phyloP scores from a whole-genome alignment of 2,888 invertebrate species.

The Cyclophora albipunctata region DNA sequence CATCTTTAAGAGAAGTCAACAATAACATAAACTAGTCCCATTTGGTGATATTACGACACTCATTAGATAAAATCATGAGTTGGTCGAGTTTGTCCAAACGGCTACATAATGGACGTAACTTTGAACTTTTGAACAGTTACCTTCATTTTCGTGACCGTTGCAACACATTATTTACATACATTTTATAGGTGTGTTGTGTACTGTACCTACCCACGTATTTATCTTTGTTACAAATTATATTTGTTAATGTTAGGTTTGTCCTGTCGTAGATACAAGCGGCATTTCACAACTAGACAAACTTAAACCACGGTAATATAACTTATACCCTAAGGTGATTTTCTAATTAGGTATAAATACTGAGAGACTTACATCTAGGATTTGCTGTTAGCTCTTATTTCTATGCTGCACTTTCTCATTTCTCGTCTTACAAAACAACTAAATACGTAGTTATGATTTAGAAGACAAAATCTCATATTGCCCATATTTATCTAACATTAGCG shows the following conservation, averaged over 20 bases:
- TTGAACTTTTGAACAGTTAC: conserved; percentile 27
- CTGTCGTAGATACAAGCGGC: too few relatives aligned
- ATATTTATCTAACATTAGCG: too few relatives aligned
- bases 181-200: conserved; percentile 12
- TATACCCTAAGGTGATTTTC: too few relatives aligned
- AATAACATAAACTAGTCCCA: conserved; percentile 11
- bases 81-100: conserved; percentile 20
- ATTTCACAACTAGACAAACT: too few relatives aligned
- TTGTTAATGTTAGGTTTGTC: conserved; percentile 1
- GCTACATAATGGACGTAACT: conserved; percentile 20
- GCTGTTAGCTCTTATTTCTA: too few relatives aligned
- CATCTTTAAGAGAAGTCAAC: conserved; percentile 3
- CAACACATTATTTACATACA: conserved; percentile 27
- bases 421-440: too few relatives aligned
- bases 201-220: conserved; percentile 1
- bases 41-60: conserved; percentile 21
- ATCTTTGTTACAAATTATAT: conserved; percentile 11
- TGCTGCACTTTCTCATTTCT: too few relatives aligned
- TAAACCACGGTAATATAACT: too few relatives aligned
- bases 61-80: conserved; percentile 28
- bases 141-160: conserved; percentile 27
- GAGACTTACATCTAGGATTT: too few relatives aligned
- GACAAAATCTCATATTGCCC: too few relatives aligned
- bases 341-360: too few relatives aligned
- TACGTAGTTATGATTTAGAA: too few relatives aligned